Conservation (phyloP, 1,140 invertebrate genomes). For the Armadillidium nasatum region DNA sequence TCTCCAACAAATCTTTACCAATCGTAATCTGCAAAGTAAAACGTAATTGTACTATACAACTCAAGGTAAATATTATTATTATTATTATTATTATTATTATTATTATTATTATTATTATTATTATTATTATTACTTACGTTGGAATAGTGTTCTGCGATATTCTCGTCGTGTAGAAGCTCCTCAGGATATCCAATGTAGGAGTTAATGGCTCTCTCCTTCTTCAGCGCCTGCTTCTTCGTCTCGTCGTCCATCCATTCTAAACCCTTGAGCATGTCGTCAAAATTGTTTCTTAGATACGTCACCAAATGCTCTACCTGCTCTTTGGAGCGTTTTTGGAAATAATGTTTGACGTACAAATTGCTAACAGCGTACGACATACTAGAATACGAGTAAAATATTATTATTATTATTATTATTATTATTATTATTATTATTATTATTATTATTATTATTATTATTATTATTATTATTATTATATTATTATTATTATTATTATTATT, state of each 20-base stretch:
- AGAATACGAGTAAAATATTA: neutral
- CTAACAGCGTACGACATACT: conserved; percentile 45
- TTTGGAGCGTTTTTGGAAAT: conserved; percentile 46
- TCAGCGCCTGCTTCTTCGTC: conserved; percentile 58
- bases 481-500: neutral
- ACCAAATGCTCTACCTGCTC: conserved; percentile 46
- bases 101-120: too few species aligned
- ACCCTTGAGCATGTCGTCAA: conserved; percentile 43
- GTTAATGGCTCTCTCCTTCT: conserved; percentile 68
- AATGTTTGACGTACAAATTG: conserved; percentile 44
- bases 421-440: too few species aligned
- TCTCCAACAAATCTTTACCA: conserved; percentile 64
- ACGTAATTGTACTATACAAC: too few species aligned
- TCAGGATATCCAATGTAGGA: conserved; percentile 76
- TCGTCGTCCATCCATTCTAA: conserved; percentile 46
- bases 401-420: too few species aligned
- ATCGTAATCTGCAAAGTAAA: conserved; percentile 56
- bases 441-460: too few species aligned
- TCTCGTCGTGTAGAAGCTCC: conserved; percentile 68
- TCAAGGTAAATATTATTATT: too few species aligned
- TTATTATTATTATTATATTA: too few species aligned
- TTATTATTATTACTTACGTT: conserved; percentile 48
- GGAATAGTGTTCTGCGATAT: conserved; percentile 69
- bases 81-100: too few species aligned
- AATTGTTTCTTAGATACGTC: conserved; percentile 42